Percentiles rank a stretch among this genome's conserved stretches.
phyloP scores from a whole-genome alignment of 2,888 invertebrate species.

The Dicycla oo region DNA sequence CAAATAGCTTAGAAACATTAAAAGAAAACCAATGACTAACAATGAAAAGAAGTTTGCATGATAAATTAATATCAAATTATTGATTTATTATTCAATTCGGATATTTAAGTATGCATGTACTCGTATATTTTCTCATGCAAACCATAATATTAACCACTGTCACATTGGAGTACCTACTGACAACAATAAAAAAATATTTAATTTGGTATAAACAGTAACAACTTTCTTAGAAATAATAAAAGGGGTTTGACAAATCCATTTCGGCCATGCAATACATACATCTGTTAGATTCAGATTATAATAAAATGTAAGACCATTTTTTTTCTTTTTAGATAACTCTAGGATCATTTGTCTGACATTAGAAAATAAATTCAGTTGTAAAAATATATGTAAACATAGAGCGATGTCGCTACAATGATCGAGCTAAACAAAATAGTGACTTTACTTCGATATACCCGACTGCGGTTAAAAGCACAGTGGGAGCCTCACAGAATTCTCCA shows the following conservation, averaged over 20 bases:
- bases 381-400: background rate
- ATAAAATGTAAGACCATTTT: background rate
- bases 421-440: background rate
- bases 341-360: background rate
- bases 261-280: constrained; percentile 26
- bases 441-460: background rate
- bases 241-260: constrained; percentile 1
- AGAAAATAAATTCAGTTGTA: background rate
- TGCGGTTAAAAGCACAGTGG: background rate
- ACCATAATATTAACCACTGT: constrained; percentile 29
- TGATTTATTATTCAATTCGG: constrained; percentile 6
- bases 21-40: constrained; percentile 44
- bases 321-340: background rate
- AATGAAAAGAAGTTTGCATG: constrained; percentile 51
- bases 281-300: background rate
- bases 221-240: background rate
- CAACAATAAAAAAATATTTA: background rate
- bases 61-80: constrained; percentile 25
- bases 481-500: background rate
- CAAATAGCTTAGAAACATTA: constrained; percentile 38
- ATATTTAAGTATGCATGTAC: constrained; percentile 35
- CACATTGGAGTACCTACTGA: constrained; percentile 19
- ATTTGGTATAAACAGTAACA: background rate
- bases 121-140: constrained; percentile 43
- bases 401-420: background rate